Percentiles rank a stretch among this genome's conserved stretches.
phyloP scores from a whole-genome alignment of 35 echinoderm and acorn worm genomes.

The Hemicentrotus pulcherrimus region DNA sequence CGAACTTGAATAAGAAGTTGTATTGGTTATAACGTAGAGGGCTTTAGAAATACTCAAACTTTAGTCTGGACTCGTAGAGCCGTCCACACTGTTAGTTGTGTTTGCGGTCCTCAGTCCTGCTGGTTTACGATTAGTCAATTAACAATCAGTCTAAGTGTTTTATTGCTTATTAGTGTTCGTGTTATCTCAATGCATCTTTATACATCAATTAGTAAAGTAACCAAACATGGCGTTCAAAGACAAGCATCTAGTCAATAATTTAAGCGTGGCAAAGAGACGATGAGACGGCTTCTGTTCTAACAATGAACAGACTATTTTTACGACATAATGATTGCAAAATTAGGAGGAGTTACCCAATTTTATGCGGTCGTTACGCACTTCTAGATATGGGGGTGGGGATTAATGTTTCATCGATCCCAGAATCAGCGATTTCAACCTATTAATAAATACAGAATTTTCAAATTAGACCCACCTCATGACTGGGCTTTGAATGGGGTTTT shows the following conservation, averaged over 20 bases:
- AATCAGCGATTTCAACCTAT: no score
- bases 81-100: background rate
- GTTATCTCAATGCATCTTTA: background rate
- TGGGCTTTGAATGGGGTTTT: no score
- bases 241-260: background rate
- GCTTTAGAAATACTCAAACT: background rate
- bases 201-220: background rate
- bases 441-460: no score
- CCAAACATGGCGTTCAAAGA: background rate
- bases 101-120: background rate
- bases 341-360: no score
- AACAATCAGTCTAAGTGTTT: background rate
- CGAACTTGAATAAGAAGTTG: background rate
- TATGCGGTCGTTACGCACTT: no score
- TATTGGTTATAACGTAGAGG: background rate
- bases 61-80: background rate
- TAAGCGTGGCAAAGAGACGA: background rate
- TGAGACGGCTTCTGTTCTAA: no score
- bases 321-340: no score
- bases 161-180: background rate
- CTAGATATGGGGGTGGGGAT: no score
- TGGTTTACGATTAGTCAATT: slow-evolving; percentile 4
- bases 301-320: no score
- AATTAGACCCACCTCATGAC: no score
- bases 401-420: no score